These are phyloP conservation scores for Sarotherodon lohbergeri DNA, from an alignment of 2,113 vertebrate genomes.

Conservation along the genomic window DNA sequence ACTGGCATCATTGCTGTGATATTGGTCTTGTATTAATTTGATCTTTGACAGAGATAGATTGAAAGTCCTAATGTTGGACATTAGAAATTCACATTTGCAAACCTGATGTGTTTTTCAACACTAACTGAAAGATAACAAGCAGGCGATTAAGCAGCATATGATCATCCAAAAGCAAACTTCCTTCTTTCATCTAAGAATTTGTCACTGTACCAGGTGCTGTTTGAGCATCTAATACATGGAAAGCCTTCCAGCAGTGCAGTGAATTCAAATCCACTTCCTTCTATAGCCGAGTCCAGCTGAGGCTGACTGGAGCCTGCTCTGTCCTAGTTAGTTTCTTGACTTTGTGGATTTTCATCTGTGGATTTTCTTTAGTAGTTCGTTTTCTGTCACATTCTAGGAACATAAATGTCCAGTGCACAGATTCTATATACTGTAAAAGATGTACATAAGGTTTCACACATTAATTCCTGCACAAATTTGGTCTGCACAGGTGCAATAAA, in stretches of 20 bases:
- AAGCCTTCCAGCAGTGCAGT: constrained; percentile 22
- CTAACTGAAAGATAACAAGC: neutral
- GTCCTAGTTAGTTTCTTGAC: neutral
- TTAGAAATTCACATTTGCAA: neutral
- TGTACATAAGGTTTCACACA: neutral
- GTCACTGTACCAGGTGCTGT: constrained; percentile 26
- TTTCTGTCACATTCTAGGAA: neutral
- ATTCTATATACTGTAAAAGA: neutral
- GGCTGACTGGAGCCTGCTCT: neutral
- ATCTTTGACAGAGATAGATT: constrained; percentile 43
- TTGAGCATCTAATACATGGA: neutral
- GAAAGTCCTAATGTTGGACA: neutral
- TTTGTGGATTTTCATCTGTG: neutral
- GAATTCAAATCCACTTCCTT: constrained; percentile 1
- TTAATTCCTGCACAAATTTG: neutral
- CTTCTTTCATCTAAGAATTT: neutral
- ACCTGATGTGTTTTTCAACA: neutral
- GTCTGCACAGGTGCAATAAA: neutral
- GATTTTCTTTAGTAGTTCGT: neutral
- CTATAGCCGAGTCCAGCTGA: constrained; percentile 37
- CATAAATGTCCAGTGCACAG: neutral
- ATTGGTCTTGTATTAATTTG: constrained; percentile 3
- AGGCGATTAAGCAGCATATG: neutral
- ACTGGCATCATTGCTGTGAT: neutral
- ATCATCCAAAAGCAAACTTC: neutral